Conservation (phyloP, 2,113 vertebrate genomes). For the Aegithalos caudatus region DNA sequence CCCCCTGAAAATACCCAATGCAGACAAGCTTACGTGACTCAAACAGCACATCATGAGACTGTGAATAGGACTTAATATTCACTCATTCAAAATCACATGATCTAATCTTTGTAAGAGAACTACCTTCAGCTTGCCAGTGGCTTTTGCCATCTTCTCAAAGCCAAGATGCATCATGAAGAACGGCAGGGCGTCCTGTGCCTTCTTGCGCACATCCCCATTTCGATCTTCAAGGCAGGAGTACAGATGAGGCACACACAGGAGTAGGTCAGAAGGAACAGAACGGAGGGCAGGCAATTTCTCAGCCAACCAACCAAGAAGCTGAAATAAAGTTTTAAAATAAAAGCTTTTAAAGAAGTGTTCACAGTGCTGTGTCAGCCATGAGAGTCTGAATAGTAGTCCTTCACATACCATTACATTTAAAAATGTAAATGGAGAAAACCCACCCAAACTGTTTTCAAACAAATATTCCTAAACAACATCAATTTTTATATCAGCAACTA, state of each 20-base stretch:
- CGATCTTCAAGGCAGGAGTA: constrained; percentile 93
- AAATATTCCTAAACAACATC: not conserved
- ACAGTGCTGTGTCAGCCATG: not conserved
- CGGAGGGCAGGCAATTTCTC: constrained; percentile 90
- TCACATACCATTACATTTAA: not conserved
- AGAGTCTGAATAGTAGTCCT: not conserved
- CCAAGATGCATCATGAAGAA: constrained; percentile 98
- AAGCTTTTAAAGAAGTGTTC: not conserved
- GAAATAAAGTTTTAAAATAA: constrained; percentile 18
- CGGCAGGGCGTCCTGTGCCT: constrained; percentile 92
- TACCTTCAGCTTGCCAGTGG: constrained; percentile 93
- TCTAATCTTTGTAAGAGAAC: not conserved
- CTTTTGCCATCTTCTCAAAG: constrained; percentile 95
- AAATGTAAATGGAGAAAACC: not conserved
- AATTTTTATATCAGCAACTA: not conserved
- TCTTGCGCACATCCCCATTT: constrained; percentile 96
- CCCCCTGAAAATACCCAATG: not conserved
- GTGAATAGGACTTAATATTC: not conserved
- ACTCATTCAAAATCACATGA: not conserved
- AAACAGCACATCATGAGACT: not conserved
- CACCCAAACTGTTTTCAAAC: not conserved
- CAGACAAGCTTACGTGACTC: not conserved
- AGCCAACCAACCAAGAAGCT: constrained; percentile 93
- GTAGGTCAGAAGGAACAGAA: constrained; percentile 84
- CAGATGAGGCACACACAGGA: constrained; percentile 86